Conservation (phyloP, 2,797 vertebrate species). For the Crocodylus rhombifer region DNA sequence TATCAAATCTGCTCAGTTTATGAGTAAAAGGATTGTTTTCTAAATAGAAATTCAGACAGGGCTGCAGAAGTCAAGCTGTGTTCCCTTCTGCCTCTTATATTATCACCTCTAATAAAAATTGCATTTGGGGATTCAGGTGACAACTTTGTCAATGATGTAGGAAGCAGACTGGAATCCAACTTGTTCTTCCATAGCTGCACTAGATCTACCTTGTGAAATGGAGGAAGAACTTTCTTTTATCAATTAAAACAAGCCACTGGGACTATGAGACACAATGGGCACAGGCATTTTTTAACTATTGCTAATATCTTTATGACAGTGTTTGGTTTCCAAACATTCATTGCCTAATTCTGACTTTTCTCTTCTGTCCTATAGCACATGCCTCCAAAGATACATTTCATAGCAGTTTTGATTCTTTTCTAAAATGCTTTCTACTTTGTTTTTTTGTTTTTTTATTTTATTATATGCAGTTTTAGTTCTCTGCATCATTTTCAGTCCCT, state of each 20-base stretch:
- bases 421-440: not conserved
- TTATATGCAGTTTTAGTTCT: not conserved
- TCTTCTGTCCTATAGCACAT: not conserved
- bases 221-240: not conserved
- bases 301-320: not conserved
- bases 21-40: slow-evolving; percentile 50
- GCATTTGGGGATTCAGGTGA: slow-evolving; percentile 31
- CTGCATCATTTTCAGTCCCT: not conserved
- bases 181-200: not conserved
- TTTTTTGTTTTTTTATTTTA: not conserved
- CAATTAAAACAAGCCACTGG: slow-evolving; percentile 24
- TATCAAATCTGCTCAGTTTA: slow-evolving; percentile 53
- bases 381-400: not conserved
- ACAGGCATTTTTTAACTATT: not conserved
- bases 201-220: not conserved
- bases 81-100: slow-evolving; percentile 49
- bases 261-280: not conserved
- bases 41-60: slow-evolving; percentile 9
- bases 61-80: slow-evolving; percentile 53
- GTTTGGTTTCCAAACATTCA: slow-evolving; percentile 3
- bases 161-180: not conserved
- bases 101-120: slow-evolving; percentile 52
- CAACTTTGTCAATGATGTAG: slow-evolving; percentile 45
- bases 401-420: not conserved
- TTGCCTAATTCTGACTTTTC: not conserved